These are phyloP conservation scores for Gadus macrocephalus DNA, from an alignment of 2,113 vertebrate species.

Conservation along the genomic window DNA sequence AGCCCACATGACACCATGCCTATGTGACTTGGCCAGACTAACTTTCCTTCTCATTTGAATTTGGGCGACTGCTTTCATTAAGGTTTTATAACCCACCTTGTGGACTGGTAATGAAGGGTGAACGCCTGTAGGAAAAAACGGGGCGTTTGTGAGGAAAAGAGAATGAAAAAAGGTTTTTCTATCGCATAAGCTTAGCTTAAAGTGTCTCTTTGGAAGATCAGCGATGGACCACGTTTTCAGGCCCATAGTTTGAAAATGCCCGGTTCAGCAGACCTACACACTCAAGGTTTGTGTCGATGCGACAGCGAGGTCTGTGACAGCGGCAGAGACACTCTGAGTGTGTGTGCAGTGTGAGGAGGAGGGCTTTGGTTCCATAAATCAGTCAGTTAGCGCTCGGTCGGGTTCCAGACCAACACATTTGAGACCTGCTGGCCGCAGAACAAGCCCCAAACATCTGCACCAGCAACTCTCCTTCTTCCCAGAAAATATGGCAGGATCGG, in stretches of 20 bases:
- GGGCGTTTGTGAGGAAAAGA: slow-evolving; percentile 34
- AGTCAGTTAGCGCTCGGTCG: slow-evolving; percentile 24
- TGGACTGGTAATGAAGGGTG: slow-evolving; percentile 21
- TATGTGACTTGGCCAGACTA: slow-evolving; percentile 34
- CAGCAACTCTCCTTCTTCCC: slow-evolving; percentile 30
- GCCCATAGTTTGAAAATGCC: slow-evolving; percentile 17
- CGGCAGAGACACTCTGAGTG: slow-evolving; percentile 8
- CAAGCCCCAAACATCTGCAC: slow-evolving; percentile 49
- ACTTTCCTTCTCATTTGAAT: slow-evolving; percentile 44
- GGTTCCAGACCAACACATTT: slow-evolving; percentile 29
- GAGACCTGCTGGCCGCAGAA: slow-evolving; percentile 36
- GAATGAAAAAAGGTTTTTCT: slow-evolving; percentile 34
- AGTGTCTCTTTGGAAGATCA: slow-evolving; percentile 35
- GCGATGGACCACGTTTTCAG: slow-evolving; percentile 4
- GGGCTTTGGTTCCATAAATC: slow-evolving; percentile 19
- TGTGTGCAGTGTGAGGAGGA: neutral
- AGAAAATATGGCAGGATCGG: slow-evolving; percentile 32
- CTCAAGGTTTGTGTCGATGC: too few relatives aligned
- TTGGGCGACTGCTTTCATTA: slow-evolving; percentile 45
- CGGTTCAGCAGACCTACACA: slow-evolving; percentile 6
- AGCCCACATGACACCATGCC: slow-evolving; percentile 44
- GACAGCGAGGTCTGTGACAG: slow-evolving; percentile 17
- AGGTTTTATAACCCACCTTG: slow-evolving; percentile 30
- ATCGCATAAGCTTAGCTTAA: slow-evolving; percentile 16
- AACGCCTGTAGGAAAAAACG: slow-evolving; percentile 25